These are phyloP conservation scores for Drosophila orena DNA, from an alignment of 1,140 invertebrate genomes.

Conservation along the genomic window DNA sequence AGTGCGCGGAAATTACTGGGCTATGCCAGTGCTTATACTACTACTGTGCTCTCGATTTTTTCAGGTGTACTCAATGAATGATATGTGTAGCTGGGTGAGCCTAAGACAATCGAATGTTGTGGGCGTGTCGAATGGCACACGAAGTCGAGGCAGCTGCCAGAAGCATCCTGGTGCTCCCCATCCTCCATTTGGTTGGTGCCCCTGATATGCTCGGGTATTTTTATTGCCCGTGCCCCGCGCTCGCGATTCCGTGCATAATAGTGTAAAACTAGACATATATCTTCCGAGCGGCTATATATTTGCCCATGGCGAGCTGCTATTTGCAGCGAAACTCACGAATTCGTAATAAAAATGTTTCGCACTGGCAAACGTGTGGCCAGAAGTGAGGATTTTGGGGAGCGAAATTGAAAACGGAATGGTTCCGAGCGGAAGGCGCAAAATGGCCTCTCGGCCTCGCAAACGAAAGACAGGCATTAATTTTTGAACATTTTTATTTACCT, in stretches of 20 bases:
- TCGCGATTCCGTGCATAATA: slow-evolving; percentile 61
- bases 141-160: slow-evolving; percentile 39
- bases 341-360: slow-evolving; percentile 78
- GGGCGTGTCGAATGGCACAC: slow-evolving; percentile 66
- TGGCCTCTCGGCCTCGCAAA: slow-evolving; percentile 9
- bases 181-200: slow-evolving; percentile 22
- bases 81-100: slow-evolving; percentile 5
- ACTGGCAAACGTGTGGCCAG: slow-evolving; percentile 67
- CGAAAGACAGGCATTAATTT: slow-evolving; percentile 43
- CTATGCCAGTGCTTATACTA: too few relatives aligned
- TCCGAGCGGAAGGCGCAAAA: slow-evolving; percentile 18
- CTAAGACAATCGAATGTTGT: slow-evolving; percentile 70
- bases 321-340: slow-evolving; percentile 72
- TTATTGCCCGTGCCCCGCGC: slow-evolving; percentile 58
- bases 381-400: slow-evolving; percentile 36
- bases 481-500: slow-evolving; percentile 37
- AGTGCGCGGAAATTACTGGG: too few relatives aligned
- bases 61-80: neutral
- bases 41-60: neutral
- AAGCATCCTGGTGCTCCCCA: slow-evolving; percentile 18
- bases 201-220: slow-evolving; percentile 67
- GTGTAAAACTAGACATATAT: slow-evolving; percentile 58
- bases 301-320: slow-evolving; percentile 54
- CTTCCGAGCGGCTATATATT: slow-evolving; percentile 37
- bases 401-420: slow-evolving; percentile 31